Evolutionary conservation across 2,113 vertebrate genomes (phyloP), one percentile per base, ranked within the genome.

Genomic region (Ageneiosus marmoratus): DNA sequence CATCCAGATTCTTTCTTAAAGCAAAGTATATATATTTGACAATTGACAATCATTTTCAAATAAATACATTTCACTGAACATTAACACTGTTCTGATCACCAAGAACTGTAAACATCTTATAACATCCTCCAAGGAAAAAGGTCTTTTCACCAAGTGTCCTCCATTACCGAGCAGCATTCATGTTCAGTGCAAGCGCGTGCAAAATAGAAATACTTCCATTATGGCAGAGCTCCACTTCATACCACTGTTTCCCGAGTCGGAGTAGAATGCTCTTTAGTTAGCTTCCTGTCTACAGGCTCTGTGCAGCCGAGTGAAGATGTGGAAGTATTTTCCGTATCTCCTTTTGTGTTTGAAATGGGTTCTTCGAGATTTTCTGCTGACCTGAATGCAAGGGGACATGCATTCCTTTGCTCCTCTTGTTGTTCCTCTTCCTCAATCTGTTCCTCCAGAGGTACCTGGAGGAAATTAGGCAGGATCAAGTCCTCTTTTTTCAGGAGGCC

Each of bases 401-500:
- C 44, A 3, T 15, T 50, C 12, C 1, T 29, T 27, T 37, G 44
- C 15, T 74, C 55, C 48, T 48, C 51, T 27, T 29, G 34, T 27
- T 80, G 29, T 9, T 37, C 37, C 15, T 50, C 34, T 37, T 70
- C 69, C 6, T 83, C 75, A 0, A 74, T 65, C 0, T 15, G 74
- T 46, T 86, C 88, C 69, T 80, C 89, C 70, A 83, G 41, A 0
- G 94, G 94, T 48, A 95, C 91, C 92, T 96, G 95, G 48, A 97
- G 93, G 85, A 96, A 97, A 79, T 95, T 94, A 27, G 96, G 96
- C 84, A 96, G 90, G 77, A 95, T 93, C 87, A 97, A 91, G 86
- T 96, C 91, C 79, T 97, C 94, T 90, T 96, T 96, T 44, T 91
- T 94, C 62, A 97, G 94, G 63, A 96, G 93, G 65, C 96, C 95